phyloP scores from a whole-genome alignment of 2,797 vertebrate genomes.

The Helarctos malayanus region DNA sequence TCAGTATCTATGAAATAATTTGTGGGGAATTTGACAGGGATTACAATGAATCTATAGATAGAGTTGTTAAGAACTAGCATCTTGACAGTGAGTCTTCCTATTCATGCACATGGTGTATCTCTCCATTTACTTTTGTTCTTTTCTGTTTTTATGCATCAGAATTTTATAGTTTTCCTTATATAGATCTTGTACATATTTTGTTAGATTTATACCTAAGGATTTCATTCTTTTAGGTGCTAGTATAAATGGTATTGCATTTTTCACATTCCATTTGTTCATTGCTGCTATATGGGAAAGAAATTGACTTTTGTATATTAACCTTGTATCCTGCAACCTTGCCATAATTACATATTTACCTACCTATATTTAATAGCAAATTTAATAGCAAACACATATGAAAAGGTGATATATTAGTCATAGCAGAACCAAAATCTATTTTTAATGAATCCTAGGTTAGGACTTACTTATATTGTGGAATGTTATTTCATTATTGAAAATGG shows the following conservation, averaged over 20 bases:
- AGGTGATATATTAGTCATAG: neutral
- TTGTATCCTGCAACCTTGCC: neutral
- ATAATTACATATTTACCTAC: neutral
- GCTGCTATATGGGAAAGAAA: neutral
- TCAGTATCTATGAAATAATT: neutral
- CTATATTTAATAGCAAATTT: neutral
- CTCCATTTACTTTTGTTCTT: neutral
- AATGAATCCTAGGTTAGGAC: neutral
- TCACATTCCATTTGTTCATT: neutral
- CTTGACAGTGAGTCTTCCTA: neutral
- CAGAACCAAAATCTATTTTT: neutral
- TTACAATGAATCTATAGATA: neutral
- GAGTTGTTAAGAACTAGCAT: neutral
- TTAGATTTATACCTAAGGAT: neutral
- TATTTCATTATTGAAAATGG: slow-evolving; percentile 13
- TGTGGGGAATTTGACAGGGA: neutral
- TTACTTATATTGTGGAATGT: neutral
- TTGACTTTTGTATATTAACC: neutral
- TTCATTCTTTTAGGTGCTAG: neutral
- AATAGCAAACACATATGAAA: neutral
- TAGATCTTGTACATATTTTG: neutral
- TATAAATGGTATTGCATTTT: neutral
- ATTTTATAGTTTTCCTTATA: neutral
- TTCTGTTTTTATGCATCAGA: neutral
- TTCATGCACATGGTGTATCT: neutral